phyloP scores from a whole-genome alignment of 2,888 invertebrate genomes.

The Isoperla grammatica region DNA sequence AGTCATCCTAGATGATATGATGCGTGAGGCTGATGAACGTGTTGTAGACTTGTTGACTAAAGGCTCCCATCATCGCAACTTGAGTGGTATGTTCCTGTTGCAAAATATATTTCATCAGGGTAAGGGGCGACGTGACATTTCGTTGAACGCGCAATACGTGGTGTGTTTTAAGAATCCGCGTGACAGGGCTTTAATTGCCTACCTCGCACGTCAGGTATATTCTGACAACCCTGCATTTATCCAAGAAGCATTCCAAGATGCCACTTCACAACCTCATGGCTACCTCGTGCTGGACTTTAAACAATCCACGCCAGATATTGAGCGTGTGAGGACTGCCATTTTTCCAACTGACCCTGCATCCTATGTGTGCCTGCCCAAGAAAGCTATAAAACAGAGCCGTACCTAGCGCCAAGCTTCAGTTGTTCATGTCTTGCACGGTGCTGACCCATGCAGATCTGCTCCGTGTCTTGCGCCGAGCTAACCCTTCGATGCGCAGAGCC shows the following conservation, averaged over 20 bases:
- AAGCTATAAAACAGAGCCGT: slow-evolving; percentile 27
- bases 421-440: background rate
- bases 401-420: background rate
- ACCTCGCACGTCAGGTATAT: slow-evolving; percentile 29
- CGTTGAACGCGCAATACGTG: slow-evolving; percentile 33
- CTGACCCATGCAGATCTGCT: too few species aligned
- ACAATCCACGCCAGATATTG: too few species aligned
- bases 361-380: background rate
- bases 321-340: too few species aligned
- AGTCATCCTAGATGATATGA: too few species aligned
- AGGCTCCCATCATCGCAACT: too few species aligned
- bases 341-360: slow-evolving; percentile 23
- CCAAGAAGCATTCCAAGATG: slow-evolving; percentile 29
- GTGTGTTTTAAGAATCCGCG: slow-evolving; percentile 33
- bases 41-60: too few species aligned
- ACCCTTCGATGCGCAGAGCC: background rate
- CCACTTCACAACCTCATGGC: slow-evolving; percentile 28
- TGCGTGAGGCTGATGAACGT: too few species aligned
- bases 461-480: background rate
- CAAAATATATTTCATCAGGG: too few species aligned
- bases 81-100: too few species aligned
- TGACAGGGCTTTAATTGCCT: slow-evolving; percentile 29
- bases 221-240: slow-evolving; percentile 30
- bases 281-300: too few species aligned
- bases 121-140: slow-evolving; percentile 32